Evolutionary conservation across 2,113 vertebrate species (phyloP).

Genomic region (Antechinus flavipes): DNA sequence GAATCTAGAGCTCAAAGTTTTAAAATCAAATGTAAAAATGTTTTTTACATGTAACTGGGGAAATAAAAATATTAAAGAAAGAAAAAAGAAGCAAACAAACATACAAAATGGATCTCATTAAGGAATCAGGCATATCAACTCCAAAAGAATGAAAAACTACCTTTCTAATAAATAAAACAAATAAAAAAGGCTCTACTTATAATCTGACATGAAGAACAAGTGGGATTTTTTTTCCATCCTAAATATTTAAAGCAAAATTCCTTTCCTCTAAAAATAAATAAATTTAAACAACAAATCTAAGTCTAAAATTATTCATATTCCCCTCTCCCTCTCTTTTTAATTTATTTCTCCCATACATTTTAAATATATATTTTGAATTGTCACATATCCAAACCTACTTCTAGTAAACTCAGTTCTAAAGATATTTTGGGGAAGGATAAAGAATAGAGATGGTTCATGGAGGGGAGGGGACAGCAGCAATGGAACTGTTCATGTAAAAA

Average conservation of each 20-base stretch:
- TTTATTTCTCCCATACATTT: slow-evolving; percentile 3
- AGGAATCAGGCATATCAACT: neutral
- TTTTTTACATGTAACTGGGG: no score
- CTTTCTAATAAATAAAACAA: slow-evolving; percentile 22
- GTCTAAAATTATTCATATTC: neutral
- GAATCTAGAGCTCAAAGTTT: no score
- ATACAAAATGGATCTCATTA: neutral
- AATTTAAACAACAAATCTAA: neutral
- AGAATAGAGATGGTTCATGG: neutral
- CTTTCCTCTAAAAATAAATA: slow-evolving; percentile 25
- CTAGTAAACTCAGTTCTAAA: neutral
- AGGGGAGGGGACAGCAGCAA: neutral
- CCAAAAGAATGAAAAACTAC: neutral
- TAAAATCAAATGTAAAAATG: no score
- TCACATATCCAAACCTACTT: neutral
- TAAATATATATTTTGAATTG: neutral
- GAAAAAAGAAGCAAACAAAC: no score
- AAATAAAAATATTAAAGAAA: no score
- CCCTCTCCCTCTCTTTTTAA: neutral
- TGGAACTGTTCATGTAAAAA: neutral
- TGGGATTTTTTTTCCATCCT: neutral
- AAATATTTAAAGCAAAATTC: neutral
- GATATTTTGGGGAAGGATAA: neutral
- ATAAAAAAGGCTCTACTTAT: neutral
- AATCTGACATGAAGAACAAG: slow-evolving; percentile 9